These are phyloP conservation scores for Oophaga sylvatica DNA, from an alignment of 2,797 vertebrate genomes.

Conservation along the genomic window DNA sequence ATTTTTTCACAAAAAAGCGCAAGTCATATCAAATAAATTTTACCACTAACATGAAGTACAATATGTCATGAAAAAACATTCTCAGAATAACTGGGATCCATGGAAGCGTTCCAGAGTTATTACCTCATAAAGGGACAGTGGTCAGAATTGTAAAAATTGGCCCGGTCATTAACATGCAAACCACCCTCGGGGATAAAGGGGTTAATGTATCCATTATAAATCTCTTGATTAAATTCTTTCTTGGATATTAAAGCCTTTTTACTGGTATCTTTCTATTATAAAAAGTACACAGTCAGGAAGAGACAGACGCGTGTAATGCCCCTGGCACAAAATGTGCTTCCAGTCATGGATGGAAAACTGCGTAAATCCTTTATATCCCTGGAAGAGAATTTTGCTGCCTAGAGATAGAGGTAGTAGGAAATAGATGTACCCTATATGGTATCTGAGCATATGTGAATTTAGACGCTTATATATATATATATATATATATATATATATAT, in stretches of 20 bases:
- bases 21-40: too few relatives aligned
- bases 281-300: background rate
- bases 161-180: too few relatives aligned
- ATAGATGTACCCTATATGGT: background rate
- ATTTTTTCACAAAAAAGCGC: too few relatives aligned
- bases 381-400: background rate
- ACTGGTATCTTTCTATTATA: background rate
- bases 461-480: background rate
- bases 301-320: background rate
- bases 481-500: too few relatives aligned
- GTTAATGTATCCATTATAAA: too few relatives aligned
- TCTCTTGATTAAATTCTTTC: background rate
- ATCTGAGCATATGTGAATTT: background rate
- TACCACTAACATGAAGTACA: too few relatives aligned
- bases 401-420: background rate
- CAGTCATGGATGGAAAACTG: conserved; percentile 5
- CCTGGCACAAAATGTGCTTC: background rate
- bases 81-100: too few relatives aligned
- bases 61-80: too few relatives aligned
- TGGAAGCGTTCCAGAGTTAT: too few relatives aligned
- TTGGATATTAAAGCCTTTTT: background rate
- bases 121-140: too few relatives aligned
- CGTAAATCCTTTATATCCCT: background rate
- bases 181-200: too few relatives aligned
- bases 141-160: too few relatives aligned